Evolutionary conservation across 2,113 vertebrate species (phyloP).

Genomic region (Eulemur rufifrons): DNA sequence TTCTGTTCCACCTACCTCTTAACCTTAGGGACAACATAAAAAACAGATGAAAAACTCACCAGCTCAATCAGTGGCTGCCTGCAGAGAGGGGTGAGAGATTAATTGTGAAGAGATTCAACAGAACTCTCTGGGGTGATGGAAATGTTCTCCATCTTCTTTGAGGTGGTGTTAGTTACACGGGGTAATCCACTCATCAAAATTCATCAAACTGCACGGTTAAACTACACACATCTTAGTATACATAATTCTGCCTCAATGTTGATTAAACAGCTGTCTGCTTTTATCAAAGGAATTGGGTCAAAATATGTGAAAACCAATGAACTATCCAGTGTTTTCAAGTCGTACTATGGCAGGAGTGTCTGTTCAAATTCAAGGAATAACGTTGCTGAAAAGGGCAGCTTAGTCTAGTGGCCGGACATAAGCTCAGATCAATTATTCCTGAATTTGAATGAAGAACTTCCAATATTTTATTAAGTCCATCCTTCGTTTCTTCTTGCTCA

Average conservation of each 20-base stretch:
- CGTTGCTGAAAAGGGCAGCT: not conserved
- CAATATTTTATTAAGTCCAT: not conserved
- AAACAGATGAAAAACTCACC: not conserved
- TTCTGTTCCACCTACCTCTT: not conserved
- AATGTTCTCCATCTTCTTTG: not conserved
- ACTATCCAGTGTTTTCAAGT: not conserved
- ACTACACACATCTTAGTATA: not conserved
- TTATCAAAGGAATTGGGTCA: not conserved
- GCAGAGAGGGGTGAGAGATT: accelerated
- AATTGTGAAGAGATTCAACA: not conserved
- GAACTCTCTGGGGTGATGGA: not conserved
- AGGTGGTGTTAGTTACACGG: too few species aligned
- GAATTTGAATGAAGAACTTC: not conserved
- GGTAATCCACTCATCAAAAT: not conserved
- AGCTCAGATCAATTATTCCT: not conserved
- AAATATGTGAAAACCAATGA: not conserved
- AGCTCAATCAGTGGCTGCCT: not conserved
- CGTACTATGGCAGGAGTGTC: not conserved
- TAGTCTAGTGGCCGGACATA: not conserved
- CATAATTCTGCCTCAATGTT: not conserved
- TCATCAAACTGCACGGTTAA: not conserved
- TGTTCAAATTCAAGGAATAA: not conserved
- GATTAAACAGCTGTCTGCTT: not conserved
- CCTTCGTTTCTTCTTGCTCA: not conserved
- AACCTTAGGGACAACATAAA: not conserved